Evolutionary conservation across 2,113 vertebrate species (phyloP), one percentile per base, ranked within the genome.

Genomic region (Formicarius rufipectus): DNA sequence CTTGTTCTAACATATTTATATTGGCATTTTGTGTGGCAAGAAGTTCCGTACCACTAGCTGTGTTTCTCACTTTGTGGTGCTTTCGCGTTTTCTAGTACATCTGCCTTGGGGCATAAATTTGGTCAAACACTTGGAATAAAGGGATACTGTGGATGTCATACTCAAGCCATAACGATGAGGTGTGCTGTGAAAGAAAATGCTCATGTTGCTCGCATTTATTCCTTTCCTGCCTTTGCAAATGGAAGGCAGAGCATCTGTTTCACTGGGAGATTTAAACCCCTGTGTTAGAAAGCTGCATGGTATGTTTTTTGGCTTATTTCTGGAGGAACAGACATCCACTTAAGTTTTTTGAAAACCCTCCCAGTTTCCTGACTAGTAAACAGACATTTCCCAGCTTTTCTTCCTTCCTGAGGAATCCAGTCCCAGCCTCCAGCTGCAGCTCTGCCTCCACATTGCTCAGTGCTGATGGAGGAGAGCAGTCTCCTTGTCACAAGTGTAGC

Each of bases 1-100:
- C 98, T 98, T 97, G 98, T 97, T 98, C 97, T 97, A 96, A 98
- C 98, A 98, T 98, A 98, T 98, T 98, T 98, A 98, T 98, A 98
- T 98, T 97, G 97, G 96, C 98, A 98, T 98, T 98, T 98, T 97
- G 98, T 97, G 97, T 97, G 97, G 95, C 97, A 96, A 97, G 97
- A 96, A 97, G 90, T 97, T 94, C 93, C 96, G 96, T 95, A 96
- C 98, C 97, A 98, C 96, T 98, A 97, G 97, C 90, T 97, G 94
- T 98, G 97, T 98, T 97, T 97, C 76, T 95, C 96, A 97, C 97
- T 98, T 96, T 83, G 97, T 98, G 98, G 96, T 98, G 97, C 98
- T 98, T 98, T 97, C 49, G 91, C 96, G 5, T 98, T 98, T 96
- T 84, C 95, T 90, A 97, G 95, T 97, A 90, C 95, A 93, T 91